phyloP scores from a whole-genome alignment of 2,888 invertebrate species.

The Callosobruchus maculatus region DNA sequence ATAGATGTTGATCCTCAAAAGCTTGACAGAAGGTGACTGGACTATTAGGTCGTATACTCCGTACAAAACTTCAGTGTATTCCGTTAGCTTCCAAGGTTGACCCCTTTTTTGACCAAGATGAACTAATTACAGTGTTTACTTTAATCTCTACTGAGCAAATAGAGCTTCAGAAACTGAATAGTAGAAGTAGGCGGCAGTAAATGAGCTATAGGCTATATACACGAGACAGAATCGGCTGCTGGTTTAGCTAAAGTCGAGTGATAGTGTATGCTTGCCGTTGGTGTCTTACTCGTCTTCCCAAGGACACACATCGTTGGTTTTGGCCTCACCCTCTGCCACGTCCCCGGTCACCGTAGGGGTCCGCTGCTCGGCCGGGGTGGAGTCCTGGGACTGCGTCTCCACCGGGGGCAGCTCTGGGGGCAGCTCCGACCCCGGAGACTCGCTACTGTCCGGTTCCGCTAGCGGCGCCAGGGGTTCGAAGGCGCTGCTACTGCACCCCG shows the following conservation, averaged over 20 bases:
- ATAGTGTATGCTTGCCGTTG: not conserved
- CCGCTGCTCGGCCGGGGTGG: not conserved
- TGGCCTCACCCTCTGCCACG: conserved; percentile 46
- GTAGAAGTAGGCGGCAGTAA: not conserved
- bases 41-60: no score
- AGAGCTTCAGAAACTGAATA: not conserved
- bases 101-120: no score
- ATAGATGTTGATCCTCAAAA: no score
- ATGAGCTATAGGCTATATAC: not conserved
- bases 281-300: conserved; percentile 93
- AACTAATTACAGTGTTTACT: no score
- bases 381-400: conserved; percentile 56
- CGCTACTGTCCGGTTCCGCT: conserved; percentile 67
- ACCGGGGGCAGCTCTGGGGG: conserved; percentile 42
- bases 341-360: conserved; percentile 9
- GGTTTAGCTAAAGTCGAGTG: not conserved
- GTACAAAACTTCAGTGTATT: no score
- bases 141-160: not conserved
- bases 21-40: no score
- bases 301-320: conserved; percentile 84
- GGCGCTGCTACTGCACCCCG: conserved; percentile 1
- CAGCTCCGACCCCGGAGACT: conserved; percentile 62
- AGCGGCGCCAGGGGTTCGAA: conserved; percentile 58
- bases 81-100: no score
- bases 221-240: not conserved